These are phyloP conservation scores for Athene noctua DNA, from an alignment of 2,113 vertebrate species.

Conservation along the genomic window DNA sequence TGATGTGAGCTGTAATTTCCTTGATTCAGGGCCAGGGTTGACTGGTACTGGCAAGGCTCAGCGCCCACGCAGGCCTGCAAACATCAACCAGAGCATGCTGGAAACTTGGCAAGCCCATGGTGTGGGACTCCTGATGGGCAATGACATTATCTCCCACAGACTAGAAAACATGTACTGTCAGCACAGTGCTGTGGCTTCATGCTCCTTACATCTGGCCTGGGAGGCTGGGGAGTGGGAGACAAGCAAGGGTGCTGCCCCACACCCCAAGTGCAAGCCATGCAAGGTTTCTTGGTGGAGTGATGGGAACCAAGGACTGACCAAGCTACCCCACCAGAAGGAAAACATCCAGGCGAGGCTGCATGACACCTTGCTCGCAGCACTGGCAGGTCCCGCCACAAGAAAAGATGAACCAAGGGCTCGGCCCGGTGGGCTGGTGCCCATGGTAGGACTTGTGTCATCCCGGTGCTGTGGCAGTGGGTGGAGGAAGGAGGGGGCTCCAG, in stretches of 20 bases:
- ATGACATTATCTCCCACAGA: background rate
- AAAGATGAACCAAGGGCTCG: background rate
- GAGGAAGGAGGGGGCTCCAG: background rate
- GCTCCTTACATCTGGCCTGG: background rate
- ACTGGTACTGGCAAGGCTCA: background rate
- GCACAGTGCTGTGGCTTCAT: background rate
- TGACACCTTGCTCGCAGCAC: fast-evolving
- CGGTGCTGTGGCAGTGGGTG: fast-evolving
- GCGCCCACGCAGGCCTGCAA: background rate
- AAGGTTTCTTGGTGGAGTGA: background rate
- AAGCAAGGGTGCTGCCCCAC: background rate
- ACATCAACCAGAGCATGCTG: background rate
- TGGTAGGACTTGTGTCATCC: background rate
- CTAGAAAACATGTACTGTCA: background rate
- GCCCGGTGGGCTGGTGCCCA: fast-evolving
- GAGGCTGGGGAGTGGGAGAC: background rate
- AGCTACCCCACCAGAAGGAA: background rate
- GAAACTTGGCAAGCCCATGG: background rate
- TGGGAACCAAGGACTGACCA: background rate
- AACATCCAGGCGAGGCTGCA: background rate
- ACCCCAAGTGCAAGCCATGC: fast-evolving
- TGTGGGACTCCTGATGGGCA: background rate
- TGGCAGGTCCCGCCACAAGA: fast-evolving
- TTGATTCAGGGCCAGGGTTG: background rate
- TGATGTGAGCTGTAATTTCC: background rate